Base-by-base conservation (phyloP, 2,797 vertebrate genomes). In the Erethizon dorsatum region DNA sequence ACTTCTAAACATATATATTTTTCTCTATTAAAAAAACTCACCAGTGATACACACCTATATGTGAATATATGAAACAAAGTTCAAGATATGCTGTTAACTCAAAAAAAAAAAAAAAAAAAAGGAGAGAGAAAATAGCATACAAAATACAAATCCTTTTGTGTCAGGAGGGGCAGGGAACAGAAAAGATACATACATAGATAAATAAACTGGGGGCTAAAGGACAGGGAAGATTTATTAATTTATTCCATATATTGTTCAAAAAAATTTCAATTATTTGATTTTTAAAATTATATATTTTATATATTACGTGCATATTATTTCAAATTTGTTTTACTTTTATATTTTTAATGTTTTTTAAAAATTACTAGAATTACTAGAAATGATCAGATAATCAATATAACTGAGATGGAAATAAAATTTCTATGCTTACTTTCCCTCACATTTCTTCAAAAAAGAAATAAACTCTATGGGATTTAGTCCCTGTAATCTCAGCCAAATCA, bases 391-490 rank as follows among this genome's bases (percentile, higher is more conserved):
- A 73, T 78, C 59, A 71, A 20, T 52, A 79, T n/a, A 80, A 87
- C 2, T 2, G 50, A 9, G 65, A 83, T 0, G 69, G 69, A 95
- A 91, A 94, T 56, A 71, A 80, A 95, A 91, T 71, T 61, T 88
- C 24, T 14, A 17, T 41, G 17, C n/a, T 97, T 59, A 78, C 9
- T 86, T 24, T 78, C 56, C 50, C 31, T 90, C 20, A 79, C 11
- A 9, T 75, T 95, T 31, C 73, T 73, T 86, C 50, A 79, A 92
- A 95, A 95, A 89, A 13, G 67, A 95, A 95, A 86, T 41, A 88
- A 96, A 83, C 4, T 6, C 10, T 50, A 50, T 24, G 22, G 2
- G 17, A 65, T 33, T 77, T 96, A 94, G 88, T 77, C 7, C 57
- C 59, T 73, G 50, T 83, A 84, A 85, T 33, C 37, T 84, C 31